These are phyloP conservation scores for Cathartes aura DNA, from an alignment of 2,113 vertebrate species.

Conservation along the genomic window DNA sequence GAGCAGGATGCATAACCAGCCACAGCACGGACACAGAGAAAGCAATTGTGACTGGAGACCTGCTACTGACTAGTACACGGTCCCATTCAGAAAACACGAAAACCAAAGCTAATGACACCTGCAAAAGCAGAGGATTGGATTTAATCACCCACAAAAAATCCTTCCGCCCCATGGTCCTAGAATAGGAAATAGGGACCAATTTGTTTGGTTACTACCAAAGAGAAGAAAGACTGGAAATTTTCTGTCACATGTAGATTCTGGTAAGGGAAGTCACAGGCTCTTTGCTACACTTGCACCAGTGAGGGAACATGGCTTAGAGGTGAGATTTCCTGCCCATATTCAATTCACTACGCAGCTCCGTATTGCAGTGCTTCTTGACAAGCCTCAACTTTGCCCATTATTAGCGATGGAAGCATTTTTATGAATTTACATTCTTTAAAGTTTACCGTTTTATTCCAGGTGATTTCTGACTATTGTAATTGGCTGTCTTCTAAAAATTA, in stretches of 20 bases:
- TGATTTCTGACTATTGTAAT: not conserved
- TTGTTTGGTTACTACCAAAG: not conserved
- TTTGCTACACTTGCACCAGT: not conserved
- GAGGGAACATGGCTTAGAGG: not conserved
- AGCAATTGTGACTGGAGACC: not conserved
- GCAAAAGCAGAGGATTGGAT: not conserved
- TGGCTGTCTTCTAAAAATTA: not conserved
- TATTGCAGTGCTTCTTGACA: not conserved
- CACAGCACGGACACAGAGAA: not conserved
- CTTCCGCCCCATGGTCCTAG: not conserved
- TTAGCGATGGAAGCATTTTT: not conserved
- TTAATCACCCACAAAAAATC: not conserved
- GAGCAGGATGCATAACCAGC: not conserved
- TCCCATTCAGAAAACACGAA: not conserved
- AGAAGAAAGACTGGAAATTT: not conserved
- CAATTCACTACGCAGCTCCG: not conserved
- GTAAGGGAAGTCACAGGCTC: not conserved
- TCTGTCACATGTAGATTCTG: not conserved
- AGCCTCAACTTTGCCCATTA: not conserved
- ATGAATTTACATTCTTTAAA: not conserved
- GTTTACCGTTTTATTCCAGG: not conserved
- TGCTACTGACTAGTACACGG: not conserved
- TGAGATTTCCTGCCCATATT: not conserved
- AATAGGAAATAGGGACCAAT: fast-evolving
- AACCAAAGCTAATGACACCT: not conserved